Conservation (phyloP, 2,113 vertebrate species). For the Epinephelus moara region DNA sequence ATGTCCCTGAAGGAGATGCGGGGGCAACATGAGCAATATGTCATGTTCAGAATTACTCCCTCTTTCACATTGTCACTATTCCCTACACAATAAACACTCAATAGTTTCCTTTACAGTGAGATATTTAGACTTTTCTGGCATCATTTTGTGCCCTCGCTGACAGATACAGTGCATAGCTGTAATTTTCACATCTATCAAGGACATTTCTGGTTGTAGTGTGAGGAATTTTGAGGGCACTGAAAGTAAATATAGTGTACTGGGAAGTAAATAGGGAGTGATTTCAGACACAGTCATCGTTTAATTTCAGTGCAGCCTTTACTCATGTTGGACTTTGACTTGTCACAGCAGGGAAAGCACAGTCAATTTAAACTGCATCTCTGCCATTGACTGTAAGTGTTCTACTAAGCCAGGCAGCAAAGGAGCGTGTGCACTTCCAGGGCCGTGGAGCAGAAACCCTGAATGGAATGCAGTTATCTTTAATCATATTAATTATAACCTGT, state of each 20-base stretch:
- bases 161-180: neutral
- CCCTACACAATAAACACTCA: neutral
- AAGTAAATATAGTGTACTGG: neutral
- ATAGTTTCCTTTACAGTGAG: neutral
- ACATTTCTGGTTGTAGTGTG: neutral
- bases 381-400: neutral
- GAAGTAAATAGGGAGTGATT: neutral
- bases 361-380: neutral
- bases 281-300: neutral
- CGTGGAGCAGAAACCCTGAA: neutral
- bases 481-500: neutral
- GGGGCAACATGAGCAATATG: neutral
- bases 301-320: neutral
- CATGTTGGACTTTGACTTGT: neutral
- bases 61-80: neutral
- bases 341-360: neutral
- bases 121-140: neutral
- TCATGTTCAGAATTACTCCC: neutral
- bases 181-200: neutral
- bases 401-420: too few species aligned
- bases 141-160: neutral
- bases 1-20: neutral
- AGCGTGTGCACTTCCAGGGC: neutral
- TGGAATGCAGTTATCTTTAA: neutral
- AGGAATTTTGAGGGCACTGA: neutral